Conservation (phyloP, 30 jellyfish, hydroid and myxozoan species). For the Aurelia aurita region DNA sequence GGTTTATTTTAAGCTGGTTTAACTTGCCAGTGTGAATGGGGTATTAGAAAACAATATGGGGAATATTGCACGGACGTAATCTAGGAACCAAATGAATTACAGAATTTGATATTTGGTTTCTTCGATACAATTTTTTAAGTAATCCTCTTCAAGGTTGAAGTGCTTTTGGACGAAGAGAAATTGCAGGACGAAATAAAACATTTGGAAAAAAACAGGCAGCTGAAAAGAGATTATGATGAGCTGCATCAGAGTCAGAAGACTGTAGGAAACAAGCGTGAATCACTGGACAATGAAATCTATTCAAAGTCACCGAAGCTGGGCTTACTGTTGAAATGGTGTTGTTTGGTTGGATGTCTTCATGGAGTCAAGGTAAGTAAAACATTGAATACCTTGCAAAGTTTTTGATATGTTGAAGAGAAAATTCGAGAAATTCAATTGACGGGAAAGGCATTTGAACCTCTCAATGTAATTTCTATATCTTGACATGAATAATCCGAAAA, state of each 20-base stretch:
- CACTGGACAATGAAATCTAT: slow-evolving; percentile 39
- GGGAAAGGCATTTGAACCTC: too few relatives aligned
- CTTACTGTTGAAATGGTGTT: slow-evolving; percentile 85
- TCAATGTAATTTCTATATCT: too few relatives aligned
- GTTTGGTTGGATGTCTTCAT: slow-evolving; percentile 68
- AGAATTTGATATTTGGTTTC: too few relatives aligned
- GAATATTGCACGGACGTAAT: too few relatives aligned
- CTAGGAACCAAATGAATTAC: too few relatives aligned
- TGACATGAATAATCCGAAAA: too few relatives aligned
- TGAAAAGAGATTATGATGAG: slow-evolving; percentile 15
- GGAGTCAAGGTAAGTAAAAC: slow-evolving; percentile 77
- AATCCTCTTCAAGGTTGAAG: slow-evolving; percentile 56
- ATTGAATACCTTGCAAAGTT: too few relatives aligned
- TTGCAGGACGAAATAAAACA: slow-evolving; percentile 76
- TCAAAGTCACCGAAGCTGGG: slow-evolving; percentile 73
- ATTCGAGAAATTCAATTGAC: too few relatives aligned
- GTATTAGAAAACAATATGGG: too few relatives aligned
- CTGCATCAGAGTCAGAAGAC: background rate
- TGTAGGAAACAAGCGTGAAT: slow-evolving; percentile 14
- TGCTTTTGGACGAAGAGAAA: slow-evolving; percentile 74
- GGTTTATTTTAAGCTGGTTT: too few relatives aligned
- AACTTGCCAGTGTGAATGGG: too few relatives aligned
- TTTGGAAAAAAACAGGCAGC: slow-evolving; percentile 49
- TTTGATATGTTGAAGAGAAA: too few relatives aligned
- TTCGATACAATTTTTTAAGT: background rate